Percentiles rank a stretch among this genome's conserved stretches.
Evolutionary conservation across 2,888 invertebrate genomes (phyloP).

Genomic region (Synanthedon formicaeformis): DNA sequence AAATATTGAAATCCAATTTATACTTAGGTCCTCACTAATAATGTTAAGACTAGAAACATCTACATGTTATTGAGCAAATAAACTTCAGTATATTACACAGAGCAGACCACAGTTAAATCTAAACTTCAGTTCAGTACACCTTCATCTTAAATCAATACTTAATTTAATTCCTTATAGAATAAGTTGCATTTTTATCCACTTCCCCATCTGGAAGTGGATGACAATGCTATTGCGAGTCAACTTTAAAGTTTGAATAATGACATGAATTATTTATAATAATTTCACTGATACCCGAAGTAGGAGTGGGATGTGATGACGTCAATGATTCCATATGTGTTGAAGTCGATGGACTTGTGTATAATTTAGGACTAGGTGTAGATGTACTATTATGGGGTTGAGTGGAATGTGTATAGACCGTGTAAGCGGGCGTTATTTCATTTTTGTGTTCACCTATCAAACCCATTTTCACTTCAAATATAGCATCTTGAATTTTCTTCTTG

Average conservation of each 20-base stretch:
- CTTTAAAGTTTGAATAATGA: constrained; percentile 58
- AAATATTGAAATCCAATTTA: too few species aligned
- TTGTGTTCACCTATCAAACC: constrained; percentile 56
- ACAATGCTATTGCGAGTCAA: constrained; percentile 54
- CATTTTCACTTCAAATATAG: constrained; percentile 73
- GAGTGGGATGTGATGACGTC: constrained; percentile 30
- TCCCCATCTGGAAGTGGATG: constrained; percentile 48
- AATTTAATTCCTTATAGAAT: constrained; percentile 17
- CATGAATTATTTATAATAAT: constrained; percentile 54
- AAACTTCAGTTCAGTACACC: too few species aligned
- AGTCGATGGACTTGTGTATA: constrained; percentile 37
- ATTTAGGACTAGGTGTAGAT: constrained; percentile 35
- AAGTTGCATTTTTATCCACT: constrained; percentile 40
- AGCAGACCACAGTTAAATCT: too few species aligned
- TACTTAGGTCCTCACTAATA: too few species aligned
- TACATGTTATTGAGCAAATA: too few species aligned
- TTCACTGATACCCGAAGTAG: constrained; percentile 48
- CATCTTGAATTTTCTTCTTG: constrained; percentile 73
- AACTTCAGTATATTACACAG: background rate
- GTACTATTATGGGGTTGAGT: constrained; percentile 25
- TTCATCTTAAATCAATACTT: too few species aligned
- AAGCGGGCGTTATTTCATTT: constrained; percentile 26
- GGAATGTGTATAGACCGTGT: constrained; percentile 33
- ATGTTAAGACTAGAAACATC: too few species aligned
- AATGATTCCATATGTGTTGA: constrained; percentile 45